Evolutionary conservation across 2,888 invertebrate species (phyloP).

Genomic region (Calephelis perditalis): DNA sequence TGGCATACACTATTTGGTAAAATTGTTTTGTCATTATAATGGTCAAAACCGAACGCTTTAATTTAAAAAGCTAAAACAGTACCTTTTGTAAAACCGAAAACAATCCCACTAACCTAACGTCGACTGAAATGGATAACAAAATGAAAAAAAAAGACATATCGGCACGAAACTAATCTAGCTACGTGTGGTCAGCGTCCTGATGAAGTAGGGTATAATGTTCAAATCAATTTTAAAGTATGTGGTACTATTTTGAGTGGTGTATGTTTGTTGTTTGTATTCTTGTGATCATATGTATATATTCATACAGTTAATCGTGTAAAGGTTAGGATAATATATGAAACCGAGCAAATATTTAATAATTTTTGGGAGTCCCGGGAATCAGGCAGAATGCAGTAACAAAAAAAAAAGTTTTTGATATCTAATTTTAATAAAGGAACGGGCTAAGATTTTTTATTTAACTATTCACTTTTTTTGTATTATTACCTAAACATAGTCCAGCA

Average conservation of each 20-base stretch:
- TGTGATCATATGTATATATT: background rate
- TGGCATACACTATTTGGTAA: background rate
- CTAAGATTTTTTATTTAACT: too few species aligned
- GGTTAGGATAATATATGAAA: too few species aligned
- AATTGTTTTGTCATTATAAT: background rate
- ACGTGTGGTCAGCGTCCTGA: constrained; percentile 41
- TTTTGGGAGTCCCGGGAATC: too few species aligned
- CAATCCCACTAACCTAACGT: background rate
- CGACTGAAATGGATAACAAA: constrained; percentile 26
- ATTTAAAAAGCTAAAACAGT: constrained; percentile 1
- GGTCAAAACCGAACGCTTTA: background rate
- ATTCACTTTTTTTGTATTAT: too few species aligned
- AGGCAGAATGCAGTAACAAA: too few species aligned
- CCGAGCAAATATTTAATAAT: too few species aligned
- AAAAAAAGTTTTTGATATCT: too few species aligned
- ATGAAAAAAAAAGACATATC: constrained; percentile 23
- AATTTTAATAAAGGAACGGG: too few species aligned
- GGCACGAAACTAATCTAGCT: constrained; percentile 46
- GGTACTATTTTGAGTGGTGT: constrained; percentile 34
- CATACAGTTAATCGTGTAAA: too few species aligned
- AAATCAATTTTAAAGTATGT: background rate
- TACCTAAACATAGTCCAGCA: too few species aligned
- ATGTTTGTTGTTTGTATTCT: background rate
- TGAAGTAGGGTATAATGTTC: constrained; percentile 49
- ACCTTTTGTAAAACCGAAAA: background rate